Base-by-base conservation (phyloP, 2,113 vertebrate species). In the Gnathonemus echidnorhynchus region DNA sequence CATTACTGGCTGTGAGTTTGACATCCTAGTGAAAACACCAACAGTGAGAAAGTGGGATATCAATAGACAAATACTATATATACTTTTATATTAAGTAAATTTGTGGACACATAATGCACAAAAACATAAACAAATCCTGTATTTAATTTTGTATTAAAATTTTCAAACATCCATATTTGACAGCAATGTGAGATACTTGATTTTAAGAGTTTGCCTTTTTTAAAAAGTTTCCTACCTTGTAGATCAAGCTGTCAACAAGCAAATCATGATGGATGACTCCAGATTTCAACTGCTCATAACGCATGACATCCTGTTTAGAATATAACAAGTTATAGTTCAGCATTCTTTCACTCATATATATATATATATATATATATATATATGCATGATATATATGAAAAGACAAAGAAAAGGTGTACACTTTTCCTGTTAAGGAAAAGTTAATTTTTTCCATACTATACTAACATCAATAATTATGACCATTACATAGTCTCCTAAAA, bases 1-100 rank as follows among this genome's bases (percentile, higher is more conserved):
- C 98, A 0, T 99, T 99, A 93, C 97, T 99, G 92, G 98, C 98
- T 6, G 98, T 99, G 91, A 99, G 96, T 93, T 99, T 99, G 91
- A 99, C 98, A 93, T 99, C 98, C 98, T 99, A 92, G 87, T 11
- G 5, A 88, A 21, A 45, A 49, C 5, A 27, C 24, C n/a, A 52
- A 53, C 17, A 89, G 49, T 15, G 70, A 8, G n/a, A 90, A n/a
- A 35, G 49, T 15, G 70, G 15, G 17, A 90, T 39, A 35, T 56
- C 6, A 86, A 3, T 3, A 8, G 10, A 49, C n/a, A 8, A 15
- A 42, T 42, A 52, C 2, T 84, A 49, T 9, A 56, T 58, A 83
- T 45, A 50, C 27, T 6, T 27, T 27, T 66, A 66, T 66, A 66
- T 27, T 13, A 66, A 27, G n/a, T 66, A 66, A 66, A 66, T 27